These are phyloP conservation scores for Merops nubicus DNA, from an alignment of 2,113 vertebrate genomes.

Conservation along the genomic window DNA sequence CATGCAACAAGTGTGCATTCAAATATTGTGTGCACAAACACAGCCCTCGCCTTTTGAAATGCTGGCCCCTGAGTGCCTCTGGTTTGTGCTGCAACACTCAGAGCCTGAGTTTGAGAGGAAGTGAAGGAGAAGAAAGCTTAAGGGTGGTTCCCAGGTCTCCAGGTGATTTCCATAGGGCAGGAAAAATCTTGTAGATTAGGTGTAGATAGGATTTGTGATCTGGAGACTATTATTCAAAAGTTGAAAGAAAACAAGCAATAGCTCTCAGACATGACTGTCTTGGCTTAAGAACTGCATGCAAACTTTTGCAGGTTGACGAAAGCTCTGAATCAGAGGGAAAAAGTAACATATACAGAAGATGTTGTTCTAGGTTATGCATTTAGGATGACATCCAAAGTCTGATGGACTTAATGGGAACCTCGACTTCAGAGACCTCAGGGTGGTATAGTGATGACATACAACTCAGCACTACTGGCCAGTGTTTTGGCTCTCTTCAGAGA, in stretches of 20 bases:
- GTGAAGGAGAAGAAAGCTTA: neutral
- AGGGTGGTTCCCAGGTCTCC: neutral
- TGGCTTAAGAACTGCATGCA: neutral
- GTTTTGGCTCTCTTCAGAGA: neutral
- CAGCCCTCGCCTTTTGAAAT: conserved; percentile 3
- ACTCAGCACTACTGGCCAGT: neutral
- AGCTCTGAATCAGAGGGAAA: neutral
- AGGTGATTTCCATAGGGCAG: neutral
- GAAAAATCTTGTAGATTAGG: neutral
- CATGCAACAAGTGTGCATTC: neutral
- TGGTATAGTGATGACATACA: neutral
- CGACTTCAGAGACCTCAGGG: fast-evolving
- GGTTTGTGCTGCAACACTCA: neutral
- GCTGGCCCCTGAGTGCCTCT: neutral
- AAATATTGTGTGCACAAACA: conserved; percentile 49
- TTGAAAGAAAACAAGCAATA: fast-evolving
- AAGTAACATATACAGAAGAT: neutral
- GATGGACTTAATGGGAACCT: neutral
- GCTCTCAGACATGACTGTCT: neutral
- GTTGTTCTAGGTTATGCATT: neutral
- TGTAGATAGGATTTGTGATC: neutral
- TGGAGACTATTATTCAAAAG: neutral
- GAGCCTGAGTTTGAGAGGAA: neutral
- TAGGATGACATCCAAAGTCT: neutral
- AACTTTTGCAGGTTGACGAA: neutral